A percentile compares a stretch with the other conserved stretches of the same genome.
These are phyloP conservation scores for Lordiphosa collinella DNA, from an alignment of 1,140 invertebrate genomes.

Conservation along the genomic window DNA sequence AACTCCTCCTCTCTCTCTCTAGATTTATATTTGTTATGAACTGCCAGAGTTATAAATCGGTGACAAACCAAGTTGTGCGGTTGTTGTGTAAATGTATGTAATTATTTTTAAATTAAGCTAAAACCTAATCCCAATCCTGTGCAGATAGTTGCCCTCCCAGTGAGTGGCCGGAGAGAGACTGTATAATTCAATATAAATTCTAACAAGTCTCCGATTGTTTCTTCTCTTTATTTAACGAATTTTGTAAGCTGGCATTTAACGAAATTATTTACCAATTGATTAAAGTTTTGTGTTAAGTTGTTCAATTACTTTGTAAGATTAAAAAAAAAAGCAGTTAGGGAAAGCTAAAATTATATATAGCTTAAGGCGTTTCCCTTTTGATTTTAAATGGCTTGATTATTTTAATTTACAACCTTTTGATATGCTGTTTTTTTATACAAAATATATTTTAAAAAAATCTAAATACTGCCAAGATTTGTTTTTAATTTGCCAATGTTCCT, in stretches of 20 bases:
- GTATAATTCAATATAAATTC: too few relatives aligned
- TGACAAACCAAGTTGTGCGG: background rate
- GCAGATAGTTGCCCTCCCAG: background rate
- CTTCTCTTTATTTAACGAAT: too few relatives aligned
- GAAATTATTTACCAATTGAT: too few relatives aligned
- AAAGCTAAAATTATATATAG: background rate
- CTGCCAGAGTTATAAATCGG: background rate
- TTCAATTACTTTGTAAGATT: too few relatives aligned
- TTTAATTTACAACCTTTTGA: constrained; percentile 22
- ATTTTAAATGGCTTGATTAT: constrained; percentile 26
- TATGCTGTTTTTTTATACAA: background rate
- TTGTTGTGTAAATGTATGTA: background rate
- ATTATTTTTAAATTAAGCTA: background rate
- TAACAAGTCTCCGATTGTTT: too few relatives aligned
- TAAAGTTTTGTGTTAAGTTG: too few relatives aligned
- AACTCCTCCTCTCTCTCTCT: too few relatives aligned
- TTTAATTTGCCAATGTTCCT: constrained; percentile 60
- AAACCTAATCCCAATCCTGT: background rate
- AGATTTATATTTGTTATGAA: background rate
- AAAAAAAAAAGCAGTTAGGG: too few relatives aligned
- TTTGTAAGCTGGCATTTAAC: too few relatives aligned
- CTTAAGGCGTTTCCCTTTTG: constrained; percentile 21
- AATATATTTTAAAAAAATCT: constrained; percentile 15
- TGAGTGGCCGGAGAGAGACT: background rate
- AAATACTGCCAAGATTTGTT: constrained; percentile 37